Percentiles rank a stretch among this genome's conserved stretches.
phyloP scores from a whole-genome alignment of 2,797 vertebrate species.

The Nyctibius grandis region DNA sequence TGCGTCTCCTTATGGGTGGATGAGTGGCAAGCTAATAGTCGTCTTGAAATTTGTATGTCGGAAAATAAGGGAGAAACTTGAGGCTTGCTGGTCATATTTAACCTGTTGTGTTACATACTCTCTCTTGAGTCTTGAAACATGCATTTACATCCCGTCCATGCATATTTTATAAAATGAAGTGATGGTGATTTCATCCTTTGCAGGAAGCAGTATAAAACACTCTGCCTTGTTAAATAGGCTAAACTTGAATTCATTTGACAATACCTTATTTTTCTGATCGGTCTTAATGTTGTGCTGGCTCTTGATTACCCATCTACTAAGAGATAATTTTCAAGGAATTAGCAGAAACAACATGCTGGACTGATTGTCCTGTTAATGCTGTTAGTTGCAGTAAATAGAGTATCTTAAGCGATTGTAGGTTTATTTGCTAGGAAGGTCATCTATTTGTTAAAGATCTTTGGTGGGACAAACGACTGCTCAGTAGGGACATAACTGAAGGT shows the following conservation, averaged over 20 bases:
- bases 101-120: not conserved
- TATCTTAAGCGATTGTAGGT: not conserved
- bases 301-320: not conserved
- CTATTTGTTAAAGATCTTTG: not conserved
- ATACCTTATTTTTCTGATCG: not conserved
- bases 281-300: not conserved
- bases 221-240: not conserved
- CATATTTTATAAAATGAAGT: not conserved
- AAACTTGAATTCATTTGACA: not conserved
- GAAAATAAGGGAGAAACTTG: not conserved
- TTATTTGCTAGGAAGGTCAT: not conserved
- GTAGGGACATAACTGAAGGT: not conserved
- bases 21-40: slow-evolving; percentile 13
- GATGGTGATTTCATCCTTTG: not conserved
- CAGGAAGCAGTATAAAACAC: not conserved
- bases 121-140: not conserved
- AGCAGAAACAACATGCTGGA: not conserved
- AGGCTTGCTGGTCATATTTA: not conserved
- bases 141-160: not conserved
- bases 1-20: not conserved
- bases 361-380: not conserved
- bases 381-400: not conserved
- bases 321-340: not conserved
- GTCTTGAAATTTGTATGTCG: not conserved
- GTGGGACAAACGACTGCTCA: not conserved